Evolutionary conservation across 2,113 vertebrate genomes (phyloP).

Genomic region (human (Homo sapiens)): GRCh38 chr1:209533001-209533500

Average conservation of each 20-base stretch:
- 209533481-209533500: background rate
- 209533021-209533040: background rate
- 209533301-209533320: background rate
- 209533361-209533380: background rate
- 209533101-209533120: rapidly evolving
- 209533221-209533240: background rate
- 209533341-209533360: background rate
- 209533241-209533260: no score
- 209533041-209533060: background rate
- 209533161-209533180: background rate
- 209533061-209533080: background rate
- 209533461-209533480: background rate
- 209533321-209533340: background rate
- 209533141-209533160: background rate
- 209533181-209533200: background rate
- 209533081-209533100: no score
- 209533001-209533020: background rate
- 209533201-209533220: no score
- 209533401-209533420: background rate
- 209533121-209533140: background rate
- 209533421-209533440: background rate
- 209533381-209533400: background rate
- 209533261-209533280: background rate
- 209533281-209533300: background rate
- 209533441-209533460: background rate